Conservation (phyloP, 1,140 invertebrate species). For the Aphis craccivora region DNA sequence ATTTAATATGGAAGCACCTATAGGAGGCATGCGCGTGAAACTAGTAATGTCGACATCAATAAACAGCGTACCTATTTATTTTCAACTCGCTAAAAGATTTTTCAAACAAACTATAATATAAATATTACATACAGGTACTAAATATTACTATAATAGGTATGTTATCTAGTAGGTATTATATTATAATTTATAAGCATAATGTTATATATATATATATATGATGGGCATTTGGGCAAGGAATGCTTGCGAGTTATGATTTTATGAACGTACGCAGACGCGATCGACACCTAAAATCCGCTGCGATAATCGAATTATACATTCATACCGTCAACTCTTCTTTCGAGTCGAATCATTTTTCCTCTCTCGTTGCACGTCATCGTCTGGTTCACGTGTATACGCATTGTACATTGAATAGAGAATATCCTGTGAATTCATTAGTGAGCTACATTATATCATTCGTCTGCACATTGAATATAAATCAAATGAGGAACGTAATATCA, state of each 20-base stretch:
- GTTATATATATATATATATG: background rate
- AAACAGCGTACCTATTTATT: background rate
- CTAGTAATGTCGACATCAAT: background rate
- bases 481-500: background rate
- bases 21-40: background rate
- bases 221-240: background rate
- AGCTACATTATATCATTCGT: background rate
- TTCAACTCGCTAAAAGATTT: background rate
- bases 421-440: background rate
- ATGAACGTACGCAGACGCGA: background rate
- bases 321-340: background rate
- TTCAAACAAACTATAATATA: background rate
- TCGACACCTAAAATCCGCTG: background rate
- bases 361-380: background rate
- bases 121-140: background rate
- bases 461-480: background rate
- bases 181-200: background rate
- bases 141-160: background rate
- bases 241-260: background rate
- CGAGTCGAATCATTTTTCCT: background rate
- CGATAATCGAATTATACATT: background rate
- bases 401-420: background rate
- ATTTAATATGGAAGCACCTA: background rate
- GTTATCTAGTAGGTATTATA: too few species aligned
- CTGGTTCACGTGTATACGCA: background rate